A percentile compares a stretch with the other conserved stretches of the same genome.
Evolutionary conservation across 2,797 vertebrate species (phyloP).

Genomic region (Pteronotus mesoamericanus): DNA sequence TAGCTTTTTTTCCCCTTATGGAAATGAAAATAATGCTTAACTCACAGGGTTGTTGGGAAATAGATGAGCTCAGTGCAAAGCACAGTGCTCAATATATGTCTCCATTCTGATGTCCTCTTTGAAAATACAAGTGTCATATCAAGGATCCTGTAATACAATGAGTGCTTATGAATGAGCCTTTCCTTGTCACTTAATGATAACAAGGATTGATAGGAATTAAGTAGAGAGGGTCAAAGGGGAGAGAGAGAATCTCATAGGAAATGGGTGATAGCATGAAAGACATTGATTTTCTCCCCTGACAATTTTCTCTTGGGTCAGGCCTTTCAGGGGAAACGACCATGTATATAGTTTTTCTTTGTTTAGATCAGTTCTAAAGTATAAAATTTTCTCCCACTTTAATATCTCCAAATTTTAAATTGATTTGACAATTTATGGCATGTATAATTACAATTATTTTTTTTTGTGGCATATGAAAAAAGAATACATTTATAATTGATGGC

Average conservation of each 20-base stretch:
- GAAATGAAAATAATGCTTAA: not conserved
- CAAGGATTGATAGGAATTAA: not conserved
- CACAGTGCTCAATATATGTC: not conserved
- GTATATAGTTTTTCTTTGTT: not conserved
- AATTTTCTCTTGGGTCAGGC: not conserved
- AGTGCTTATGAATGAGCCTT: not conserved
- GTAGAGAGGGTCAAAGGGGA: not conserved
- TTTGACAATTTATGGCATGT: not conserved
- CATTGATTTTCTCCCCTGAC: not conserved
- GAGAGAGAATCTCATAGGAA: not conserved
- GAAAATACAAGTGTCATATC: not conserved
- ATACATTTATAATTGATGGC: not conserved
- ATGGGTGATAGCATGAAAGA: not conserved
- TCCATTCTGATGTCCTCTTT: not conserved
- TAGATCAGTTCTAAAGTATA: not conserved
- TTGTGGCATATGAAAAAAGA: not conserved
- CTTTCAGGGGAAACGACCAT: not conserved
- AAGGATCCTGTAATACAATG: not conserved
- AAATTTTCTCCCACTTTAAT: not conserved
- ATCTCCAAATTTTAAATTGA: not conserved
- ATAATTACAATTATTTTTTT: not conserved
- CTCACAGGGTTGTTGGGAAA: not conserved
- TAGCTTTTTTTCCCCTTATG: not conserved
- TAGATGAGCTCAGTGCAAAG: not conserved
- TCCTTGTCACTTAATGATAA: not conserved